A percentile compares a stretch with the other conserved stretches of the same genome.
Evolutionary conservation across 2,888 invertebrate species (phyloP).

Genomic region (Gandaritis pyraliata): DNA sequence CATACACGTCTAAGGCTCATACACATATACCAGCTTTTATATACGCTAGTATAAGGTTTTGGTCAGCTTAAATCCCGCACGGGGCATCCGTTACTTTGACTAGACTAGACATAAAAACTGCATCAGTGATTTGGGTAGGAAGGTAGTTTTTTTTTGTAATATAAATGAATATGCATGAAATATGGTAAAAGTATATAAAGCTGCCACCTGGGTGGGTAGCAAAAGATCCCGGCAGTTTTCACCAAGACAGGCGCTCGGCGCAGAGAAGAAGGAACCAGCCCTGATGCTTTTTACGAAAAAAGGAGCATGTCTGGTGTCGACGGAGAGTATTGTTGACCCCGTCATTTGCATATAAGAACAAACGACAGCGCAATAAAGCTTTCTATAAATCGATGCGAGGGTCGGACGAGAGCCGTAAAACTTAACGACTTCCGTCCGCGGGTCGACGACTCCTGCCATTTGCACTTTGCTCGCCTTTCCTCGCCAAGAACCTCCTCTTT

Average conservation of each 20-base stretch:
- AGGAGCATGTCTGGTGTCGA: not conserved
- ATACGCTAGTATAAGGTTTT: too few relatives aligned
- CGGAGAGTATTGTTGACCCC: slow-evolving; percentile 49
- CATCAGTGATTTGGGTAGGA: too few relatives aligned
- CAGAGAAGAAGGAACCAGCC: not conserved
- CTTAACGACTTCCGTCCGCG: slow-evolving; percentile 65
- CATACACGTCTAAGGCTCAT: too few relatives aligned
- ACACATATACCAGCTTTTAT: too few relatives aligned
- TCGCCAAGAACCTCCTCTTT: slow-evolving; percentile 26
- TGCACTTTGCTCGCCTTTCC: slow-evolving; percentile 45
- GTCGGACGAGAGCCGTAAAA: slow-evolving; percentile 56
- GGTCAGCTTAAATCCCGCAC: too few relatives aligned
- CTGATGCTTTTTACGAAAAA: slow-evolving; percentile 21
- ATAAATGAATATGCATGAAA: too few relatives aligned
- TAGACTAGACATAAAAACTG: too few relatives aligned
- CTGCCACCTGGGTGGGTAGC: too few relatives aligned
- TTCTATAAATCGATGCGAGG: slow-evolving; percentile 61
- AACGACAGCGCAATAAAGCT: slow-evolving; percentile 56
- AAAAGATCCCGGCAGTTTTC: too few relatives aligned
- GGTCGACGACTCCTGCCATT: slow-evolving; percentile 41
- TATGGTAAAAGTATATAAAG: too few relatives aligned
- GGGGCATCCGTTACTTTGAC: too few relatives aligned
- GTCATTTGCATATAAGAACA: slow-evolving; percentile 50
- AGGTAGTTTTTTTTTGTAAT: too few relatives aligned
- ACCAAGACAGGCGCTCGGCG: slow-evolving; percentile 38